phyloP scores from a whole-genome alignment of 2,113 vertebrate genomes.

The Apteryx owenii region DNA sequence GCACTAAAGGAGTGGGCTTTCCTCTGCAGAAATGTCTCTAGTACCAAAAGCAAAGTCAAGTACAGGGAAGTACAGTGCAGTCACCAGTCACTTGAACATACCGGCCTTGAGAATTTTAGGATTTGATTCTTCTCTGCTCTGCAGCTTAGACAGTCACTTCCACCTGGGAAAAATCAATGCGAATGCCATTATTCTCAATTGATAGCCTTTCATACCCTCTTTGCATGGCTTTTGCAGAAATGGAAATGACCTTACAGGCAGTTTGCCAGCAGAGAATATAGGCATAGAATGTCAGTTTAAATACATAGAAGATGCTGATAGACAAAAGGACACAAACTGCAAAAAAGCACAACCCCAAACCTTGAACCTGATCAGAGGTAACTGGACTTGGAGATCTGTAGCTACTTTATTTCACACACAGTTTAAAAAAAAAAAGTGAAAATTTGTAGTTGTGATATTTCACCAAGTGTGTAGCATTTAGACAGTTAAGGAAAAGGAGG shows the following conservation, averaged over 20 bases:
- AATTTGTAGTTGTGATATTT: slow-evolving; percentile 10
- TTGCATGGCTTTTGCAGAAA: background rate
- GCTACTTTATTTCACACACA: background rate
- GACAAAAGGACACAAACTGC: background rate
- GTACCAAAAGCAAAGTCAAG: background rate
- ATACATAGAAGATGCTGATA: rapidly evolving
- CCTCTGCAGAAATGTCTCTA: background rate
- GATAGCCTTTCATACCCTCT: background rate
- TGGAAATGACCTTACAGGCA: background rate
- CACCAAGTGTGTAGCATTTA: background rate
- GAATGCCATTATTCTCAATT: background rate
- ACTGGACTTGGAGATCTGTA: background rate
- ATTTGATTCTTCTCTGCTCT: background rate
- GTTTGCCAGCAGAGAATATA: background rate
- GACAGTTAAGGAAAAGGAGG: background rate
- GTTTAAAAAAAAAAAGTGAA: background rate
- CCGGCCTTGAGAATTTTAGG: background rate
- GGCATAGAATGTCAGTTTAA: background rate
- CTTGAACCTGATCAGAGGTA: background rate
- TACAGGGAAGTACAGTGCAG: background rate
- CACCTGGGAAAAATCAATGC: background rate
- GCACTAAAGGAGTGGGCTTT: too few relatives aligned
- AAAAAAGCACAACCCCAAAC: background rate
- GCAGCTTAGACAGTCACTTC: background rate
- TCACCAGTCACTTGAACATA: background rate